A percentile compares a stretch with the other conserved stretches of the same genome.
Conservation (phyloP, 2,797 vertebrate genomes). For the Falco peregrinus region DNA sequence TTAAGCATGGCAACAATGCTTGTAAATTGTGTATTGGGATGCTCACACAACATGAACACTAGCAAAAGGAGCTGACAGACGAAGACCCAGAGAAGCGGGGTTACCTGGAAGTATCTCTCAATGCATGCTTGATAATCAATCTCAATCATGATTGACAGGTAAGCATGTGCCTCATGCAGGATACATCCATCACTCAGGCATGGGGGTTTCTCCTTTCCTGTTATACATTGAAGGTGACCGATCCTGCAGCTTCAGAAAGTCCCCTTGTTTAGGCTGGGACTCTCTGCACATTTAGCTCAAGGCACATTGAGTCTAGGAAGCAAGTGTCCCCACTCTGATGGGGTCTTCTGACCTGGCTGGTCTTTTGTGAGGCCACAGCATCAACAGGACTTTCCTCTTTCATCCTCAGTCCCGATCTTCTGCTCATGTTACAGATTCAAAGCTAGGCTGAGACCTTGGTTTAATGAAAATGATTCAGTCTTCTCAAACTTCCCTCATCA, state of each 20-base stretch:
- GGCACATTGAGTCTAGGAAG: neutral
- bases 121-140: neutral
- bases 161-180: rapidly evolving
- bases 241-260: neutral
- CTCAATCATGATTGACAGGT: neutral
- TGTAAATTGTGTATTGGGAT: neutral
- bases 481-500: neutral
- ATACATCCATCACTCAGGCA: neutral
- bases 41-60: neutral
- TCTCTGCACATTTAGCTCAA: neutral
- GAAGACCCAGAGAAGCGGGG: neutral
- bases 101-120: neutral
- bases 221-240: neutral
- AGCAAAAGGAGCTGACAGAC: neutral
- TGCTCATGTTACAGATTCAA: neutral
- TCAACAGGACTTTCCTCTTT: neutral
- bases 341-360: neutral
- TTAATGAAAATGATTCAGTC: neutral
- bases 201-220: neutral
- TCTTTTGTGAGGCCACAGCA: neutral
- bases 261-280: neutral
- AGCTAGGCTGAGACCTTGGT: neutral
- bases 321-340: neutral
- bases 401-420: neutral
- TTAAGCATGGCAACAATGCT: neutral